phyloP scores from a whole-genome alignment of 2,888 invertebrate species.

The Tricholauxania praeusta region DNA sequence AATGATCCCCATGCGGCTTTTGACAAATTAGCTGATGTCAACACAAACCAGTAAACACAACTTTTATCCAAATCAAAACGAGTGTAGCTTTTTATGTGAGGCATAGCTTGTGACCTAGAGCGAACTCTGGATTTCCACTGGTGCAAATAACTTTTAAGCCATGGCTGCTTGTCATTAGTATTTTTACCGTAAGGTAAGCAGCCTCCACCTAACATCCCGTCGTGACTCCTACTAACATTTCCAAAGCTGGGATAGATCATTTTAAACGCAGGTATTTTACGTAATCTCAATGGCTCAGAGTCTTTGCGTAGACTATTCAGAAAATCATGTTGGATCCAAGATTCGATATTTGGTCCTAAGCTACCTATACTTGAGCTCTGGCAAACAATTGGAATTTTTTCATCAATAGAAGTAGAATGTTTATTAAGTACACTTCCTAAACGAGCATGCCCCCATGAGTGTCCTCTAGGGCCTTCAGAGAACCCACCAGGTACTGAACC shows the following conservation, averaged over 20 bases:
- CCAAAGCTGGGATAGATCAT: slow-evolving; percentile 82
- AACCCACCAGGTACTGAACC: slow-evolving; percentile 89
- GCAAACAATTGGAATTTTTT: slow-evolving; percentile 80
- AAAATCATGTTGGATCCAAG: slow-evolving; percentile 85
- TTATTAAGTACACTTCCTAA: slow-evolving; percentile 75
- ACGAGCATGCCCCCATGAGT: slow-evolving; percentile 75
- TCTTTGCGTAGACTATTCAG: slow-evolving; percentile 73
- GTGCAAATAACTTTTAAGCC: slow-evolving; percentile 82
- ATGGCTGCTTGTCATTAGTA: slow-evolving; percentile 84
- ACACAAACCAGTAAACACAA: slow-evolving; percentile 77
- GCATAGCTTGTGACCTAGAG: slow-evolving; percentile 86
- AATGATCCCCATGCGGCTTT: slow-evolving; percentile 96
- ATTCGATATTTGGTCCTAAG: slow-evolving; percentile 76
- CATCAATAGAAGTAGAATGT: slow-evolving; percentile 72
- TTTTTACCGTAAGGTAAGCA: slow-evolving; percentile 88
- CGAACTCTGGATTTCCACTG: slow-evolving; percentile 85
- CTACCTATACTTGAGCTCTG: slow-evolving; percentile 95
- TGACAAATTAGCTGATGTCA: slow-evolving; percentile 95
- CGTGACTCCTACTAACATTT: slow-evolving; percentile 88
- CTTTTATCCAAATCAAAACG: slow-evolving; percentile 77
- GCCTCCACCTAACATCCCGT: slow-evolving; percentile 86
- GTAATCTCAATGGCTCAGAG: slow-evolving; percentile 69
- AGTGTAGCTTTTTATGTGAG: slow-evolving; percentile 94
- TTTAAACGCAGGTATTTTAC: slow-evolving; percentile 71
- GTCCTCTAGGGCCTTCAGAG: slow-evolving; percentile 69